phyloP scores from a whole-genome alignment of 92 coral and sea anemone species.

The Zoanthus sansibaricus region DNA sequence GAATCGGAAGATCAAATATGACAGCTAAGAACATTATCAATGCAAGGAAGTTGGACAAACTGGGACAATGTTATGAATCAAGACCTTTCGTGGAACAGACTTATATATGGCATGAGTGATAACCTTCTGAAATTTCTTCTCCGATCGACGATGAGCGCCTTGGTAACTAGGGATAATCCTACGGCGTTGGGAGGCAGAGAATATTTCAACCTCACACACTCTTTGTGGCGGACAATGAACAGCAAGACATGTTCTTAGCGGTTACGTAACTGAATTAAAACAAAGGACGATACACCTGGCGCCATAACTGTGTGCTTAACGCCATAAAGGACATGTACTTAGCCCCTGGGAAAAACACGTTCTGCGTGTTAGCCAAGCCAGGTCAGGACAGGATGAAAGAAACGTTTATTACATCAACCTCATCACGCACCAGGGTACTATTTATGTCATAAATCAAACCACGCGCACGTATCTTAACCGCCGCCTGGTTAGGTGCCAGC shows the following conservation, averaged over 20 bases:
- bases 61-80: neutral
- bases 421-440: neutral
- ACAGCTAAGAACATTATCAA: neutral
- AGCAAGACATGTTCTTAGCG: neutral
- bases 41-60: neutral
- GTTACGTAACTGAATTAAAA: neutral
- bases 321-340: neutral
- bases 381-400: neutral
- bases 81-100: neutral
- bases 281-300: neutral
- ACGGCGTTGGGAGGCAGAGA: neutral
- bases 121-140: neutral
- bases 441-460: neutral
- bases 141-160: neutral
- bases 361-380: too few relatives aligned
- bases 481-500: too few relatives aligned
- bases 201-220: neutral
- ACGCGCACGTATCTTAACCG: neutral
- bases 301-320: neutral
- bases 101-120: neutral
- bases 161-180: neutral
- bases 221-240: neutral
- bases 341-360: too few relatives aligned
- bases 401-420: neutral
- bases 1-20: too few relatives aligned